A percentile compares a stretch with the other conserved stretches of the same genome.
Conservation (phyloP, 2,113 vertebrate genomes). For the Dromiciops gliroides region DNA sequence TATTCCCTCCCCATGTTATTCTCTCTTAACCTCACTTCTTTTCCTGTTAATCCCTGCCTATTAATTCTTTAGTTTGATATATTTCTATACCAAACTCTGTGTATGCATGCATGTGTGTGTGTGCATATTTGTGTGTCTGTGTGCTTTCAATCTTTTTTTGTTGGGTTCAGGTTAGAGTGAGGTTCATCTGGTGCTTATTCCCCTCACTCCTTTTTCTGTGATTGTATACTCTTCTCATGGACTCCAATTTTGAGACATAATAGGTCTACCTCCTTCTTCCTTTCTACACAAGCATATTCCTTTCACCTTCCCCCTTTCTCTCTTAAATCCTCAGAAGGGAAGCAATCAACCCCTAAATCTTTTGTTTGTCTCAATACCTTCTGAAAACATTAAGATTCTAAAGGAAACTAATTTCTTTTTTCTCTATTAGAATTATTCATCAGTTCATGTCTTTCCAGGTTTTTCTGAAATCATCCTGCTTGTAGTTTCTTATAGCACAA, state of each 20-base stretch:
- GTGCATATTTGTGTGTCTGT: too few species aligned
- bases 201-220: background rate
- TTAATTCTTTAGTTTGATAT: background rate
- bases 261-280: background rate
- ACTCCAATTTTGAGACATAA: background rate
- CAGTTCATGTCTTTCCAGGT: too few species aligned
- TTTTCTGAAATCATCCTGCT: too few species aligned
- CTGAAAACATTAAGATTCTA: background rate
- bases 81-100: too few species aligned
- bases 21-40: background rate
- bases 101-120: too few species aligned
- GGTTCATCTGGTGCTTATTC: background rate
- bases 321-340: background rate
- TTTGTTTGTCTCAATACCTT: background rate
- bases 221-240: background rate
- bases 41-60: background rate
- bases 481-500: too few species aligned
- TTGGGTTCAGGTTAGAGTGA: background rate
- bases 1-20: background rate
- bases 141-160: background rate
- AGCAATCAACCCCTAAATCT: background rate
- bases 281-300: background rate
- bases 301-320: background rate
- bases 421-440: background rate
- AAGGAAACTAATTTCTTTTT: background rate